Base-by-base conservation (phyloP, 2,888 invertebrate species). In the Lepidocyrtoides sp. region DNA sequence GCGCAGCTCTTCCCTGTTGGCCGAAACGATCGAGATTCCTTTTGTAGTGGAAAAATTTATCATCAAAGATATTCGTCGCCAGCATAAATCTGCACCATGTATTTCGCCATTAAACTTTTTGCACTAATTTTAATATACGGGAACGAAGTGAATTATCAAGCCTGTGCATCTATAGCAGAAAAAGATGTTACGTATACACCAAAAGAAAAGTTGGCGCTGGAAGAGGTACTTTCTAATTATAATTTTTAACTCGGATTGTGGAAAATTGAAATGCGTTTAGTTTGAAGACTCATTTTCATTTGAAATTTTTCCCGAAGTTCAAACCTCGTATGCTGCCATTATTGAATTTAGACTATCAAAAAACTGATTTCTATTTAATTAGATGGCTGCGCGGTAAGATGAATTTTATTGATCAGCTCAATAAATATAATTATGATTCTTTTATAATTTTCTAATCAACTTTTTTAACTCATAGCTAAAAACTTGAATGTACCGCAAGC, bases 301-400 rank as follows among this genome's bases (percentile, higher is more conserved):
- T 8, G 17, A 23, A 4, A 57, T 23, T 57, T 57, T 17, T 86
- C 3, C 10, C 44, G 7, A 12, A 89, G 89, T 63, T 89, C 5
- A 83, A 54, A 26, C 2, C 54, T 10, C 32, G 77, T 10, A 60
- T 82, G 0, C 41, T 82, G n/a, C 81, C 79, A 2, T 2, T 17
- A 12, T 26, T 89, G 23, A 72, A 26, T 10, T 3, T 75, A n/a
- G 51, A 89, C 23, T 89, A 66, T 36, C 83, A 84, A 84, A 83
- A 89, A 32, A 83, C 83, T 8, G 66, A 83, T n/a, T 89, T 89
- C 10, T 89, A 84, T 23, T 54, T 89, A 10, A 63, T 89, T 23
- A 44, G 89, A 36, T 89, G 89, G 89, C 83, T 89, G 14, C 72
- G 89, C 2, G 81, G 88, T 88, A 66, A 79, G 63, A 57, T n/a